Base-by-base conservation (phyloP, 2,888 invertebrate species). In the Clepsis dumicolana region DNA sequence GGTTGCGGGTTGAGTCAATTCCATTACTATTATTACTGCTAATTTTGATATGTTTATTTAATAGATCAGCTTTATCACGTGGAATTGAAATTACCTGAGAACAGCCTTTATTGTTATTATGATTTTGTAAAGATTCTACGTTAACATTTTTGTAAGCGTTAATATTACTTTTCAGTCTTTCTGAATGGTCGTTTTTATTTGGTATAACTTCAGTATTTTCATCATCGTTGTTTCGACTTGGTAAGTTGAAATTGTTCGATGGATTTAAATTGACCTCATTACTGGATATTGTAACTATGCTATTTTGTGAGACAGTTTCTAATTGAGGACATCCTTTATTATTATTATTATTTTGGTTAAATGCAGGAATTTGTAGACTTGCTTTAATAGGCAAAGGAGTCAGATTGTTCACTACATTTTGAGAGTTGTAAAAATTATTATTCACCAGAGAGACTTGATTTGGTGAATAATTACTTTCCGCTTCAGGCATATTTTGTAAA, bases 61-160 rank as follows among this genome's bases (percentile, higher is more conserved):
- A 12, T 18, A 64, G 48, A 18, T 32, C 48, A 32, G 50, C 25
- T 48, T 62, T 56, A 35, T 38, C 48, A 14, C 57, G 2, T 52
- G 62, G 60, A 44, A 56, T 52, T 4, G 67, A 56, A 7, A 12
- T 41, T 14, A 67, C 27, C 14, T 63, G 62, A 50, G 67, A 62
- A 14, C 62, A 67, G 1, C 62, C 67, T 60, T 57, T 18, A n/a
- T 65, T 57, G 14, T 52, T 65, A 27, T 52, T 52, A 60, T 24
- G 48, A 12, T 8, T 1, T 21, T 12, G 4, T 62, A 24, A 29
- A 27, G 14, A 8, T 21, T 3, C 18, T 14, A 1, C 5, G 1
- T 44, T 44, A 18, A 18, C 27, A 2, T 60, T 21, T 2, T 48
- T 48, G 12, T 21, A 18, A 48, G 10, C 48, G 10, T 48, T 18